Evolutionary conservation across 2,797 vertebrate species (phyloP).

Genomic region (Gorsachius magnificus): DNA sequence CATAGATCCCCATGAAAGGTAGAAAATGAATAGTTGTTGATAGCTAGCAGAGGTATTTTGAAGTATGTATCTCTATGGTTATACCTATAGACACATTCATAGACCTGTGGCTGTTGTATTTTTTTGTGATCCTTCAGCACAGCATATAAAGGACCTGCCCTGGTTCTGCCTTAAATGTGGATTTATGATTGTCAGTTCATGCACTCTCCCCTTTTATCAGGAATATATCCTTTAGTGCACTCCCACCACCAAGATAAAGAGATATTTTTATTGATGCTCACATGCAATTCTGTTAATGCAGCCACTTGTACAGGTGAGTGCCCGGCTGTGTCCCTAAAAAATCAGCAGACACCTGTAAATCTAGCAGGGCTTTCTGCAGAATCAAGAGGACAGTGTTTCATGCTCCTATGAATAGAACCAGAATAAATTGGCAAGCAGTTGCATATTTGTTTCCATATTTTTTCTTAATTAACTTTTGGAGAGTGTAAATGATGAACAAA

Average conservation of each 20-base stretch:
- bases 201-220: background rate
- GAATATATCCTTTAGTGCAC: background rate
- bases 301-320: background rate
- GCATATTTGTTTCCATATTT: background rate
- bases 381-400: background rate
- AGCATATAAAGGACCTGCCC: accelerated
- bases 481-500: background rate
- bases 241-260: background rate
- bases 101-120: background rate
- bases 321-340: background rate
- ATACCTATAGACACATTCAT: background rate
- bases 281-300: background rate
- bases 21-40: background rate
- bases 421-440: background rate
- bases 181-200: background rate
- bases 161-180: background rate
- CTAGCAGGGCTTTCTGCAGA: background rate
- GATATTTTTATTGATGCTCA: background rate
- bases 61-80: background rate
- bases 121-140: background rate
- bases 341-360: background rate
- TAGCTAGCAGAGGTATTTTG: background rate
- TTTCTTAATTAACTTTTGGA: conserved; percentile 16
- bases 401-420: background rate
- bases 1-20: background rate